Evolutionary conservation across 2,888 invertebrate genomes (phyloP), one percentile per base, ranked within the genome.

Genomic region (Trachelus stipa): DNA sequence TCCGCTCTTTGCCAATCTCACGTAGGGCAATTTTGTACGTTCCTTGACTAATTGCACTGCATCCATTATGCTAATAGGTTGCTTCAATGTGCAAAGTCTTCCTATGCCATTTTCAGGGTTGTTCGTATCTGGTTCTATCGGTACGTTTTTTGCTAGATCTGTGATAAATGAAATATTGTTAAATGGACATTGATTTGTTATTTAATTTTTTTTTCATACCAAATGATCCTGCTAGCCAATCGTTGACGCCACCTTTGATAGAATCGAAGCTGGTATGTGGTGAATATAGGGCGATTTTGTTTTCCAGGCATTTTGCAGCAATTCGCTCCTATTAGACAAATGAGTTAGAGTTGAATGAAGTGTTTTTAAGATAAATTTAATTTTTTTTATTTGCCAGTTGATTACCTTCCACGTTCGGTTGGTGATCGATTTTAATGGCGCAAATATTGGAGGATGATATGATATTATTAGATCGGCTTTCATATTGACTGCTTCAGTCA

Each of bases 391-490:
- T 12, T 23, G 11, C 23, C 31, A 68, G 33, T 34, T 80, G 82
- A 86, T 89, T 92, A 96, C 96, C 94, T 96, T 94, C 97, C 95
- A 95, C 15, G 90, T 90, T 31, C 86, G 85, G 77, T 91, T 92
- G 2, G 95, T 94, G 69, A 99, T 92, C 68, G 95, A 93, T 89
- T 97, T 98, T 77, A 99, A 86, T 11, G 97, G 95, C 23, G 93
- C 92, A 92, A 99, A 99, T 89, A 99, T 96, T 31, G 98, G 98
- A n/a, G 99, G 99, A 93, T 99, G 99, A 91, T 99, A 99, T 0
- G 98, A 96, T 78, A 99, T 93, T 78, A 99, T 97, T 92, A 98
- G 92, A 90, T 97, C 95, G 76, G 94, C 94, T 30, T 94, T 93
- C 76, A 93, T 90, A 1, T 92, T 91, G 4, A 96, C 88, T 1